Percentiles rank a stretch among this genome's conserved stretches.
Conservation (phyloP, 2,113 vertebrate genomes). For the Phasianus colchicus region DNA sequence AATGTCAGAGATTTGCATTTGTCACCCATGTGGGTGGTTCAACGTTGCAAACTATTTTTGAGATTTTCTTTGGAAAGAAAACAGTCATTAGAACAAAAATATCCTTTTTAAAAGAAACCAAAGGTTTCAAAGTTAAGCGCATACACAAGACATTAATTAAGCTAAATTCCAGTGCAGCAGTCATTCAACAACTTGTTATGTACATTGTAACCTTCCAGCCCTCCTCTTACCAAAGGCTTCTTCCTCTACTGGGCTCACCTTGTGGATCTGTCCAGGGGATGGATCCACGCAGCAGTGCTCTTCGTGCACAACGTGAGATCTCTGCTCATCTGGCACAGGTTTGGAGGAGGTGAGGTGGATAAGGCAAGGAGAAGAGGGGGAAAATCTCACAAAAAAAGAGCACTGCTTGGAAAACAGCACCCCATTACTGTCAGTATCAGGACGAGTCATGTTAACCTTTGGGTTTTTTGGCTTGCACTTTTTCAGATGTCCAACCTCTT, state of each 20-base stretch:
- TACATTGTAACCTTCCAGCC: neutral
- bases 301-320: neutral
- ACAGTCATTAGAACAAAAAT: neutral
- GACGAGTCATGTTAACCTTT: neutral
- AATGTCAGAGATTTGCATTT: constrained; percentile 1
- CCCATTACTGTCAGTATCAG: neutral
- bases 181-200: neutral
- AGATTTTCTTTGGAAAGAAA: neutral
- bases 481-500: neutral
- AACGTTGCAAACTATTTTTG: neutral
- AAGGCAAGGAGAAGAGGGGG: neutral
- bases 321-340: neutral
- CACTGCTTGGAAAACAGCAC: neutral
- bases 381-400: neutral
- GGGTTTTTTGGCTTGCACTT: neutral
- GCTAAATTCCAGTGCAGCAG: neutral
- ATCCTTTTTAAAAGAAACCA: neutral
- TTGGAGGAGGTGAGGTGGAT: neutral
- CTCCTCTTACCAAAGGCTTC: neutral
- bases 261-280: neutral
- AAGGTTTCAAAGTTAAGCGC: neutral
- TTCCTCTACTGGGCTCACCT: neutral
- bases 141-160: neutral
- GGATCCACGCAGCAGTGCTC: neutral
- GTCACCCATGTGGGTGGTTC: neutral